Evolutionary conservation across 92 coral and sea anemone species (phyloP), one percentile per base, ranked within the genome.

Genomic region (Epizoanthus stellaris): DNA sequence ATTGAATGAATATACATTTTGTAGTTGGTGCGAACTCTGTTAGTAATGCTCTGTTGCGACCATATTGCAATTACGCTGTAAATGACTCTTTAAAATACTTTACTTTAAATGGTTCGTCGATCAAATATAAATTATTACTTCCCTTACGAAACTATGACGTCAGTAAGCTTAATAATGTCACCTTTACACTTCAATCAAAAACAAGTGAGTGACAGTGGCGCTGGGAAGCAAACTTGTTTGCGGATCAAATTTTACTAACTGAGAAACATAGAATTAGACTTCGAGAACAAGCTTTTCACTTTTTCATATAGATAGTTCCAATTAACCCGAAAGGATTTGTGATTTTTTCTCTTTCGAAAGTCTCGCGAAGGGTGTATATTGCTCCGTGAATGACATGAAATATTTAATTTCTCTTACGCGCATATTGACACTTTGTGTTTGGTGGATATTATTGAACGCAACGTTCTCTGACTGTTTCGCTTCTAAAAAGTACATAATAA

Each of bases 141-240:
- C 83, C 65, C 43, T 60, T 63, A 43, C 83, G 25, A 42, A 3
- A 1, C 20, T 13, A 63, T 79, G 83, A 79, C 83, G 43, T 79
- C 83, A 79, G 4, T 2, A 42, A 43, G 15, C 5, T 17, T 4
- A 62, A 64, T 16, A 6, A 21, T 21, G 60, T 43, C 83, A 79
- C 60, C 73, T 79, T 42, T 67, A 5, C n/a, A 38, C 45, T 4
- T 34, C 5, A 65, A 3, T 45, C 9, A 10, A 45, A 45, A 45
- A 0, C 56, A 52, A 52, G 56, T 45, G 6, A 45, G 6, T 45
- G 52, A 43, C 54, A 9, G 54, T 49, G 10, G 1, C 25, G 1
- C 56, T 52, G 14, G 12, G 56, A 52, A 52, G 56, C 10, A 52
- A 52, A 13, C 0, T 52, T 52, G 56, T 52, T 52, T 52, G 56